Conservation (phyloP, 2,888 invertebrate genomes). For the Entomobrya proxima region DNA sequence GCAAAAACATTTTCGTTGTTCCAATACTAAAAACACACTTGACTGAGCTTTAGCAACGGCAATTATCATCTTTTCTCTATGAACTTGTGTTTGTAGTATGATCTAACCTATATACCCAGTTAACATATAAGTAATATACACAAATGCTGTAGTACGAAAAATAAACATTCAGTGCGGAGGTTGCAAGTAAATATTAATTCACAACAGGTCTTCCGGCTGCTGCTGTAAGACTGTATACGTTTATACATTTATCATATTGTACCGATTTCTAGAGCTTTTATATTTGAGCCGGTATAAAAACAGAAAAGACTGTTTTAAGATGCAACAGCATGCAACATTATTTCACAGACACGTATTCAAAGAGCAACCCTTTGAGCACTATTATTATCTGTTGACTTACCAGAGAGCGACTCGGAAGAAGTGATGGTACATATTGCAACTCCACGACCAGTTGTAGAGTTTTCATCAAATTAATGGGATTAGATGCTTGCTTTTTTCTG, state of each 20-base stretch:
- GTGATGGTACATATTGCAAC: constrained; percentile 8
- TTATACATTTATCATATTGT: too few relatives aligned
- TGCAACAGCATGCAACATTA: not conserved
- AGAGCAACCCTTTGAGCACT: not conserved
- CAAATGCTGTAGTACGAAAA: too few relatives aligned
- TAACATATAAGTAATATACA: not conserved
- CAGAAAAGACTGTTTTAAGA: constrained; percentile 13
- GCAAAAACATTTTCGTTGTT: constrained; percentile 12
- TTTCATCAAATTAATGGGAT: constrained; percentile 66
- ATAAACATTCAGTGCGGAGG: not conserved
- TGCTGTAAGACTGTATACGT: not conserved
- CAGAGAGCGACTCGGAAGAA: not conserved
- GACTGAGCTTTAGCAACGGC: constrained; percentile 24
- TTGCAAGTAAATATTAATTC: not conserved
- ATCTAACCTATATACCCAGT: not conserved
- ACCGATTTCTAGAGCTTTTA: too few relatives aligned
- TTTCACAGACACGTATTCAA: too few relatives aligned
- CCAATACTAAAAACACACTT: constrained; percentile 21
- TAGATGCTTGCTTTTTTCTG: constrained; percentile 36
- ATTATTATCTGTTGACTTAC: not conserved
- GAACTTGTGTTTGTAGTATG: too few relatives aligned
- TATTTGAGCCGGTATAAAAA: too few relatives aligned
- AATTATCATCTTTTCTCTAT: constrained; percentile 54
- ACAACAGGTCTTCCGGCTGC: constrained; percentile 28
- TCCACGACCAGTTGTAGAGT: constrained; percentile 22